Conservation (phyloP, 2,113 vertebrate genomes). For the Heteronetta atricapilla region DNA sequence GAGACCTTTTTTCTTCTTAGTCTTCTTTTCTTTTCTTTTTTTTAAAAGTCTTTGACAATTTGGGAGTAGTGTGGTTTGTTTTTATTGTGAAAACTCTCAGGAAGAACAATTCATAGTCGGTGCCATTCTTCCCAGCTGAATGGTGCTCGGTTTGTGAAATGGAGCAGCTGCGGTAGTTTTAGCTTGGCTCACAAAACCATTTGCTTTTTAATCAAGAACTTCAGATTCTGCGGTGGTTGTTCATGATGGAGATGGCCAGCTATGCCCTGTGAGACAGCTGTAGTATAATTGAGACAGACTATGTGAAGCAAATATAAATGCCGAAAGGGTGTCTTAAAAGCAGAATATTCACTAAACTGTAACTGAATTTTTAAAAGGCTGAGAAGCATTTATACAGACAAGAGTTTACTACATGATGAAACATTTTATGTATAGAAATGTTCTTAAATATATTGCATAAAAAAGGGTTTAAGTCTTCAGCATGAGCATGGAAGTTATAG, state of each 20-base stretch:
- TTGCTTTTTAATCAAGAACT: slow-evolving; percentile 79
- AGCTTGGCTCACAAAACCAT: slow-evolving; percentile 77
- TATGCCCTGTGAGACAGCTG: slow-evolving; percentile 78
- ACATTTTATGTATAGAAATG: neutral
- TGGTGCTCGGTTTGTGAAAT: slow-evolving; percentile 75
- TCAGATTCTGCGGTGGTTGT: slow-evolving; percentile 75
- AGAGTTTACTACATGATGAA: neutral
- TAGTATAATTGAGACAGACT: slow-evolving; percentile 77
- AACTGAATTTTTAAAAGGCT: slow-evolving; percentile 31
- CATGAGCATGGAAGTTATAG: neutral
- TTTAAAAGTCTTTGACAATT: slow-evolving; percentile 77
- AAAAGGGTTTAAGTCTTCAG: neutral
- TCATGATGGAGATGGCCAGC: slow-evolving; percentile 76
- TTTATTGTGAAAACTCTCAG: slow-evolving; percentile 78
- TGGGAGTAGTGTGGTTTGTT: slow-evolving; percentile 78
- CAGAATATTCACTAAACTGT: slow-evolving; percentile 13
- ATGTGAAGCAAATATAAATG: slow-evolving; percentile 77
- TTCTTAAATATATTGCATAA: neutral
- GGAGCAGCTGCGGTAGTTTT: slow-evolving; percentile 77
- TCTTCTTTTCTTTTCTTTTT: neutral
- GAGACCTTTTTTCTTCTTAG: slow-evolving; percentile 49
- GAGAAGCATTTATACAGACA: neutral
- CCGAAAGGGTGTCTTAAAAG: slow-evolving; percentile 30
- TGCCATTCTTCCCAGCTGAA: slow-evolving; percentile 81
- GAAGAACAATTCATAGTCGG: slow-evolving; percentile 79